phyloP scores from a whole-genome alignment of 2,797 vertebrate species.

The Coendou prehensilis region DNA sequence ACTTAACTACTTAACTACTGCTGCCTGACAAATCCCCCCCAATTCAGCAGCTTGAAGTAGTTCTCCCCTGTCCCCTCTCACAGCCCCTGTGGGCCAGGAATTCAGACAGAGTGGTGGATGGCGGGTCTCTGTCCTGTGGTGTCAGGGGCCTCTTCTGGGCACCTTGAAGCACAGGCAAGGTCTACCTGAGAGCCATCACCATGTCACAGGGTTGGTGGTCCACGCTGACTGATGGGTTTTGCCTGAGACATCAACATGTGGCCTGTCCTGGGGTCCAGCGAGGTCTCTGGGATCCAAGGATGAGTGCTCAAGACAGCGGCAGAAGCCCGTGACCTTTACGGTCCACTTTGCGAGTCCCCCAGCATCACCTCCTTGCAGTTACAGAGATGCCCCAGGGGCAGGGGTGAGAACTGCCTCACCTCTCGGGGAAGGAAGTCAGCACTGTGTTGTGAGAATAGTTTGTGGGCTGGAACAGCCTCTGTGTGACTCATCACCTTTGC shows the following conservation, averaged over 20 bases:
- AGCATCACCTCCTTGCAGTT: accelerated
- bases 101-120: not conserved
- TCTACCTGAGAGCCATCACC: not conserved
- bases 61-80: not conserved
- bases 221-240: not conserved
- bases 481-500: not conserved
- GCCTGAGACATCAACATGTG: not conserved
- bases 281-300: not conserved
- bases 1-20: not conserved
- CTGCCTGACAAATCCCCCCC: not conserved
- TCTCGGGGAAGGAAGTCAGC: not conserved
- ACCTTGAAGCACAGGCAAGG: not conserved
- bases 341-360: not conserved
- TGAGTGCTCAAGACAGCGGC: not conserved
- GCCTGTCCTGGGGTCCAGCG: not conserved
- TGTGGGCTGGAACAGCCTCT: accelerated
- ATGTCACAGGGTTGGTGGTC: not conserved
- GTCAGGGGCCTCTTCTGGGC: not conserved
- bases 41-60: not conserved
- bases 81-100: not conserved
- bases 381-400: no score
- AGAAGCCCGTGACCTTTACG: not conserved
- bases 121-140: not conserved
- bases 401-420: not conserved
- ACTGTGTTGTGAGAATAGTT: not conserved